Base-by-base conservation (phyloP, 1,140 invertebrate genomes). In the Neotoxoptera formosana region DNA sequence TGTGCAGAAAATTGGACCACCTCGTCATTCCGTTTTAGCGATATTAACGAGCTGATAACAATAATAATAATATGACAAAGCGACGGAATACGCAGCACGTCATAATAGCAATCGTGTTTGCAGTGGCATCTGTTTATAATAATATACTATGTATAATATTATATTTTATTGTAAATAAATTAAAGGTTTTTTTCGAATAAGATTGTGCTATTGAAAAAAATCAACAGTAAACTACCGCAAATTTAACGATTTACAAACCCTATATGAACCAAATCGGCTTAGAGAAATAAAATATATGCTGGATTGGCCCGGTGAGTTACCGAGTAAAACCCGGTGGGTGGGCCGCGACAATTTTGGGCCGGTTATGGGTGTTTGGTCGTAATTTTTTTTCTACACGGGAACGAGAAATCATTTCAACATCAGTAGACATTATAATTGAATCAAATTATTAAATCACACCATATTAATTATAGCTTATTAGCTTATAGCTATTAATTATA, bases 1-100 rank as follows among this genome's bases (percentile, higher is more conserved):
- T 86, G 41, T 86, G 84, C 45, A n/a, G 25, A 86, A 86, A 86
- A 47, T 86, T 86, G 45, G 84, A 45, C 30, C 30, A 86, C 83
- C 84, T 86, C 41, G 45, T 30, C 3, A 86, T 86, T 86, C 45
- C 30, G 17, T 86, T 86, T 14, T n/a, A n/a, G 23, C 41, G 41
- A 41, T 41, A 86, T 76, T 17, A n/a, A 7, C 60, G 45, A 23
- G 23, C 45, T 83, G 60, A 76, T 76, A 36, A 83, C 20, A n/a
- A n/a, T n/a, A n/a, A n/a, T n/a, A n/a, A n/a, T n/a, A n/a, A n/a
- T n/a, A 83, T 23, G 41, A 83, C 8, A 83, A 9, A 23, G 21
- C 41, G 23, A 83, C 36, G 41, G 30, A n/a, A 76, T 76, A 76
- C 1, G n/a, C n/a, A n/a, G 17, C 20, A 84, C 41, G 41, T 4